A percentile compares a stretch with the other conserved stretches of the same genome.
Conservation (phyloP, 2,797 vertebrate species). For the Sebastes steindachneri region DNA sequence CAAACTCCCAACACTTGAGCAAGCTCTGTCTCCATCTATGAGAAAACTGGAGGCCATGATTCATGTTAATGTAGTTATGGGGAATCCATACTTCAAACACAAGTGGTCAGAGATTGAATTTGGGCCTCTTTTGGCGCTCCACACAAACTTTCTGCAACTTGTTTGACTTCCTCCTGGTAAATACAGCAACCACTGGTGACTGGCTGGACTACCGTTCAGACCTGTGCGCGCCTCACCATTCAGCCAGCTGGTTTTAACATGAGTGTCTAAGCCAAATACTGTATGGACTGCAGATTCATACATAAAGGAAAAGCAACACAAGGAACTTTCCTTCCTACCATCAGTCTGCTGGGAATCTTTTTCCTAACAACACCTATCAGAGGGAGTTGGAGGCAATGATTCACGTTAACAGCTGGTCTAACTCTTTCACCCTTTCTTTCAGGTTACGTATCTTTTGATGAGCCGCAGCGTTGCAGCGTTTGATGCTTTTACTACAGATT, state of each 20-base stretch:
- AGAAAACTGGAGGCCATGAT: slow-evolving; percentile 7
- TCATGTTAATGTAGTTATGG: slow-evolving; percentile 25
- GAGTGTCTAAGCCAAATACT: background rate
- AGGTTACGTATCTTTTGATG: slow-evolving; percentile 52
- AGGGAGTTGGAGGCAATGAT: slow-evolving; percentile 17
- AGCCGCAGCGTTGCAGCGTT: slow-evolving; percentile 31
- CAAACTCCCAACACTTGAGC: background rate
- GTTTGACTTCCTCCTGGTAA: slow-evolving; percentile 33
- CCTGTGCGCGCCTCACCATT: background rate
- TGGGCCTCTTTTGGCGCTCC: background rate
- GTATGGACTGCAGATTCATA: background rate
- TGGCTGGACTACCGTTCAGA: background rate
- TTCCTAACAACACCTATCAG: slow-evolving; percentile 16
- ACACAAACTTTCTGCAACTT: slow-evolving; percentile 33
- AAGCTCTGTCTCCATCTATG: background rate
- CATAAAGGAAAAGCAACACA: background rate
- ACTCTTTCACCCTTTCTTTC: slow-evolving; percentile 54
- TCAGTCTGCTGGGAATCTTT: slow-evolving; percentile 13
- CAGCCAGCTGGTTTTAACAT: slow-evolving; percentile 1
- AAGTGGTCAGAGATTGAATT: slow-evolving; percentile 27
- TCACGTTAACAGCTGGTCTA: slow-evolving; percentile 42
- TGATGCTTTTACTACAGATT: slow-evolving; percentile 53
- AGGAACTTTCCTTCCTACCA: background rate
- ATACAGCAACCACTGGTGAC: slow-evolving; percentile 35
- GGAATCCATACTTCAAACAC: slow-evolving; percentile 40